phyloP scores from a whole-genome alignment of 2,797 vertebrate species.

The Salmo trutta region DNA sequence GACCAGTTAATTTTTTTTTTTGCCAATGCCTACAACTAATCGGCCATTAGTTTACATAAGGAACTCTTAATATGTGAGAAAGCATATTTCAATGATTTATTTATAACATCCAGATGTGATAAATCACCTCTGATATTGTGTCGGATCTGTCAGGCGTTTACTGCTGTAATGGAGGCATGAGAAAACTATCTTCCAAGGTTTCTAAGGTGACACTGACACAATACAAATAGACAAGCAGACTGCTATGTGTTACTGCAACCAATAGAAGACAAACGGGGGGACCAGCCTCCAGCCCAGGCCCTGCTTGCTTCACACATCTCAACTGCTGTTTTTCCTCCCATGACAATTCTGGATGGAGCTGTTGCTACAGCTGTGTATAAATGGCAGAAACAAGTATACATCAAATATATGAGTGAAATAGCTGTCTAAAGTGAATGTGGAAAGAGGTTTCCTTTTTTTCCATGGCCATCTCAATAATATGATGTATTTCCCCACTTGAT shows the following conservation, averaged over 20 bases:
- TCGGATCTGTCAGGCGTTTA: conserved; percentile 49
- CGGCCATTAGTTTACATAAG: not conserved
- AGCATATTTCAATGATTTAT: not conserved
- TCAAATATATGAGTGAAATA: conserved; percentile 17
- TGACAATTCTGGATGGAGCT: conserved; percentile 19
- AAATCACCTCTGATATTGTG: conserved; percentile 36
- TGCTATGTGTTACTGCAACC: conserved; percentile 1
- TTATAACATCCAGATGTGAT: conserved; percentile 35
- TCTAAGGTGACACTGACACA: conserved; percentile 42
- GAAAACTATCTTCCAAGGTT: conserved; percentile 29
- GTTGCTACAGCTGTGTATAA: conserved; percentile 4
- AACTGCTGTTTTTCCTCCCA: conserved; percentile 38
- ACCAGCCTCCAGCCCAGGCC: conserved; percentile 2
- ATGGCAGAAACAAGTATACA: conserved; percentile 31
- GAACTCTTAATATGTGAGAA: not conserved
- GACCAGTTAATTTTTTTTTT: conserved; percentile 24
- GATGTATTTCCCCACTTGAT: not conserved
- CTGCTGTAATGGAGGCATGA: conserved; percentile 34
- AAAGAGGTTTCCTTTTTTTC: conserved; percentile 14
- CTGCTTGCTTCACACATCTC: conserved; percentile 19
- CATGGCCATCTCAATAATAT: not conserved
- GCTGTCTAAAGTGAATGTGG: conserved; percentile 10
- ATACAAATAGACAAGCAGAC: conserved; percentile 41
- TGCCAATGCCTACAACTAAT: conserved; percentile 12
- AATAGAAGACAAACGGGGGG: conserved; percentile 20